These are phyloP conservation scores for Lordiphosa stackelbergi DNA, from an alignment of 1,140 invertebrate genomes.

Conservation along the genomic window DNA sequence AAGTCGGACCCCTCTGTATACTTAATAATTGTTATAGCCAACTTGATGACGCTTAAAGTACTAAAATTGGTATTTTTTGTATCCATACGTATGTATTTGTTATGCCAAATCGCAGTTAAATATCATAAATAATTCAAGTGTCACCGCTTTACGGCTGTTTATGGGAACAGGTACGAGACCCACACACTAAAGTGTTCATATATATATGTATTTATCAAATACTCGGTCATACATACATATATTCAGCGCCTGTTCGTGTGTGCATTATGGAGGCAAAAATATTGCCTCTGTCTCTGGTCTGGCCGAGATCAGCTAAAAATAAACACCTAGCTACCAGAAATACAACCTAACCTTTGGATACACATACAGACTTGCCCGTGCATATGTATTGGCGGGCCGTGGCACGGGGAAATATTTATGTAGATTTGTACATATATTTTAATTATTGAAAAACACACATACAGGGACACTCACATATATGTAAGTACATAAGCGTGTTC, in stretches of 20 bases:
- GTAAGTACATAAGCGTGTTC: constrained; percentile 8
- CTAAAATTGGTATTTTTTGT: no score
- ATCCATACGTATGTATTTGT: no score
- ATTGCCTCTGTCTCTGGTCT: constrained; percentile 27
- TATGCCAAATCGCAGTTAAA: no score
- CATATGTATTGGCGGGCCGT: constrained; percentile 25
- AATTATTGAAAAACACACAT: constrained; percentile 14
- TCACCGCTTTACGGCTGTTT: no score
- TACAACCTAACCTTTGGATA: constrained; percentile 42
- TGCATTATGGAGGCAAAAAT: constrained; percentile 52
- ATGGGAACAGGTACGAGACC: no score
- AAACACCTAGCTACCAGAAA: constrained; percentile 61
- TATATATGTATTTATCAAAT: constrained; percentile 30
- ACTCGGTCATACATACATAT: constrained; percentile 22
- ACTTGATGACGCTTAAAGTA: no score
- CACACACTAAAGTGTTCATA: constrained; percentile 8
- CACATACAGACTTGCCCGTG: constrained; percentile 14
- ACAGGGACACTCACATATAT: constrained; percentile 13
- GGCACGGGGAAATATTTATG: constrained; percentile 28
- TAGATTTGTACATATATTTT: constrained; percentile 21
- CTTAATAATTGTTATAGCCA: no score
- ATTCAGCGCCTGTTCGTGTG: constrained; percentile 18
- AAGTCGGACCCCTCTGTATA: no score
- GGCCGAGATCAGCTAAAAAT: constrained; percentile 60
- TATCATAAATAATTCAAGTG: no score